Evolutionary conservation across 2,797 vertebrate genomes (phyloP).

Genomic region (Gorsachius magnificus): DNA sequence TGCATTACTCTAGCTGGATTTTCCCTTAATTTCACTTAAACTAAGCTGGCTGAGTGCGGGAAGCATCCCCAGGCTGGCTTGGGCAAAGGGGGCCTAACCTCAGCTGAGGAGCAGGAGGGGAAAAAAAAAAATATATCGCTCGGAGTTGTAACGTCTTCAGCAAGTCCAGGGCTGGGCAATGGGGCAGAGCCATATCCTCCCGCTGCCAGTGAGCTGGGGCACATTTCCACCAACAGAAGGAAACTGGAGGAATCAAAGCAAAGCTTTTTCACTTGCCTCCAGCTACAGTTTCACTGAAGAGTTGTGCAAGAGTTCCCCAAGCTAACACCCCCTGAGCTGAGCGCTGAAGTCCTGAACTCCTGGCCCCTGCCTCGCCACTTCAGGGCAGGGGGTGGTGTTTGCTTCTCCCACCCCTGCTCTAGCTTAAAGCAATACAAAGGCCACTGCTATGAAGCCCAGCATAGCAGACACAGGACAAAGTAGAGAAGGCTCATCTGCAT

Average conservation of each 20-base stretch:
- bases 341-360: background rate
- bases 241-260: background rate
- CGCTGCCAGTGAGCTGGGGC: fast-evolving
- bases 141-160: background rate
- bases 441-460: background rate
- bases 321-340: background rate
- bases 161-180: background rate
- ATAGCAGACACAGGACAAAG: constrained; percentile 51
- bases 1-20: background rate
- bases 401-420: background rate
- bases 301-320: background rate
- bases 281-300: background rate
- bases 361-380: fast-evolving
- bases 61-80: background rate
- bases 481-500: constrained; percentile 29
- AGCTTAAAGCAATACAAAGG: background rate
- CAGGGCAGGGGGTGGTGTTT: background rate
- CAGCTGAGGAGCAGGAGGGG: background rate
- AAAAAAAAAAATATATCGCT: background rate
- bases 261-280: background rate
- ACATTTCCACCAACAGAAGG: background rate
- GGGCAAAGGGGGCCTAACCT: background rate
- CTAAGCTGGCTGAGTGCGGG: background rate
- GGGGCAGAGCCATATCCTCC: background rate
- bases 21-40: background rate